phyloP scores from a whole-genome alignment of 2,797 vertebrate genomes.

The Netta rufina region DNA sequence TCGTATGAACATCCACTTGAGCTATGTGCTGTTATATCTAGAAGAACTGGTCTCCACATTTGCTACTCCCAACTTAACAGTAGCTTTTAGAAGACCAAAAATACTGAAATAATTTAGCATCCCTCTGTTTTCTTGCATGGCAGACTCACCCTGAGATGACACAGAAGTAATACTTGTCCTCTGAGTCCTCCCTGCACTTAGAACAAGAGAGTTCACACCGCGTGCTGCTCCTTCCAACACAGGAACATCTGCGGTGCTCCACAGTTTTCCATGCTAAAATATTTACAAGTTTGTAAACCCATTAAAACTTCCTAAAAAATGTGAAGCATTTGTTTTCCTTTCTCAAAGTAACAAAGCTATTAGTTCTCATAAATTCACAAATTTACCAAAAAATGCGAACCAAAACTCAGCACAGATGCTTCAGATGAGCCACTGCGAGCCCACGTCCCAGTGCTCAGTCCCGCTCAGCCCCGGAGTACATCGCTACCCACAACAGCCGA shows the following conservation, averaged over 20 bases:
- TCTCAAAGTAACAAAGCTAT: not conserved
- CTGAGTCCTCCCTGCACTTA: not conserved
- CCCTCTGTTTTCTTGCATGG: not conserved
- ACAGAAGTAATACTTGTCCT: not conserved
- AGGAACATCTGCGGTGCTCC: not conserved
- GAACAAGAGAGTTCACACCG: not conserved
- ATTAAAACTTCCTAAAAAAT: conserved; percentile 23
- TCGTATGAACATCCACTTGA: not conserved
- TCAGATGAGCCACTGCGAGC: not conserved
- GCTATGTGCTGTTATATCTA: not conserved
- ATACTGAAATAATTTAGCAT: conserved; percentile 16
- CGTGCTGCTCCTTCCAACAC: not conserved
- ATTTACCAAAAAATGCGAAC: not conserved
- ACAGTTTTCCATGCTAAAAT: conserved; percentile 11
- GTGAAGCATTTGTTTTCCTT: not conserved
- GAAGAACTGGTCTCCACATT: not conserved
- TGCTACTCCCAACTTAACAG: conserved; percentile 32
- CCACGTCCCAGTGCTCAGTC: not conserved
- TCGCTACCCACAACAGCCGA: not conserved
- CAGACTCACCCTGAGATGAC: not conserved
- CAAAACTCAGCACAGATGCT: not conserved
- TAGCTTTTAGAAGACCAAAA: not conserved
- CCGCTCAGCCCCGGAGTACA: not conserved
- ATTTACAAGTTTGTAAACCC: conserved; percentile 40
- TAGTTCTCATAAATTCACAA: not conserved